phyloP scores from a whole-genome alignment of 2,888 invertebrate species.

The Pandemis cinnamomeana region DNA sequence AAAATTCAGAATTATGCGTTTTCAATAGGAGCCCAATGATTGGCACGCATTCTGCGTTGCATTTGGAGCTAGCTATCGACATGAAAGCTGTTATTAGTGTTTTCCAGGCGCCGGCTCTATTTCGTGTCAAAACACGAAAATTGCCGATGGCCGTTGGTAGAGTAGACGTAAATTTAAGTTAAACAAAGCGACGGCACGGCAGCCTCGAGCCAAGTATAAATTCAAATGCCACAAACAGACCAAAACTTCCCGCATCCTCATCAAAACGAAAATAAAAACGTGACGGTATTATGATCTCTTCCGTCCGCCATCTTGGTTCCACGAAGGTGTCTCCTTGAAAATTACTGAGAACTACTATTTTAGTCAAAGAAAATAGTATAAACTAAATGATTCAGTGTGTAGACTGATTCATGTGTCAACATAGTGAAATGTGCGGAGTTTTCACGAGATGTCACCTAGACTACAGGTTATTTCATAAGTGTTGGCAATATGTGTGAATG shows the following conservation, averaged over 20 bases:
- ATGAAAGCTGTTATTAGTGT: too few species aligned
- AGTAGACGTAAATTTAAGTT: not conserved
- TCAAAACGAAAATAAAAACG: constrained; percentile 39
- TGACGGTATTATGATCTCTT: constrained; percentile 41
- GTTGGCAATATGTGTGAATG: not conserved
- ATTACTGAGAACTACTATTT: constrained; percentile 38
- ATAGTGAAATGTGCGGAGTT: constrained; percentile 13
- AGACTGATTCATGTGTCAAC: constrained; percentile 38
- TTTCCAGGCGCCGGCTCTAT: not conserved
- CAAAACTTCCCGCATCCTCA: constrained; percentile 26
- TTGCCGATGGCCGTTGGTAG: not conserved
- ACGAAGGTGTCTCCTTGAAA: constrained; percentile 27
- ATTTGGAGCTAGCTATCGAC: too few species aligned
- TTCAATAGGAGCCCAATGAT: too few species aligned
- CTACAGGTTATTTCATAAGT: not conserved
- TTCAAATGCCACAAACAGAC: constrained; percentile 30
- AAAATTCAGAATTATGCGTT: too few species aligned
- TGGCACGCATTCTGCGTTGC: too few species aligned
- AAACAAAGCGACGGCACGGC: constrained; percentile 15
- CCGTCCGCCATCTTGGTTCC: constrained; percentile 38
- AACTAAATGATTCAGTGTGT: constrained; percentile 37
- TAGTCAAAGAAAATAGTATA: constrained; percentile 33
- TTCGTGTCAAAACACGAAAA: not conserved
- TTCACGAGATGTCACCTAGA: constrained; percentile 16
- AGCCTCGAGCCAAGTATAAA: constrained; percentile 32